phyloP scores from a whole-genome alignment of 2,113 vertebrate species.

The Salvelinus namaycush region DNA sequence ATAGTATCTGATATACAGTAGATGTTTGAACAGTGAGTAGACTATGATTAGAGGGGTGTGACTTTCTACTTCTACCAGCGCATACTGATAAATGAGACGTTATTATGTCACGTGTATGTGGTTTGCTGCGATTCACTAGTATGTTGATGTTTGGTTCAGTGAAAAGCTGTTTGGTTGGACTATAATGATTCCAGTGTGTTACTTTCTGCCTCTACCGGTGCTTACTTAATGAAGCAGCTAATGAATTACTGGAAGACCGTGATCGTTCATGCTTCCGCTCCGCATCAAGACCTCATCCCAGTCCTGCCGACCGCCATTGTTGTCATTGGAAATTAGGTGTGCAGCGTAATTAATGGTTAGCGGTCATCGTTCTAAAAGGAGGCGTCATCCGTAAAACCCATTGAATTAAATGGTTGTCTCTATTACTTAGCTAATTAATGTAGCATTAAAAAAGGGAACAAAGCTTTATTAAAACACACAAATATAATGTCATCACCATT shows the following conservation, averaged over 20 bases:
- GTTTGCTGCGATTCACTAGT: constrained; percentile 40
- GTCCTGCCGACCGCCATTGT: constrained; percentile 39
- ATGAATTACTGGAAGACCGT: constrained; percentile 66
- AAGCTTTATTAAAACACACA: constrained; percentile 65
- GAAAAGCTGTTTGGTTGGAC: constrained; percentile 22
- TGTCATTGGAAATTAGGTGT: constrained; percentile 74
- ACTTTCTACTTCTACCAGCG: too few relatives aligned
- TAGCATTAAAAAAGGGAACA: constrained; percentile 53
- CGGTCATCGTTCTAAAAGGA: constrained; percentile 61
- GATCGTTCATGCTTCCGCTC: constrained; percentile 53
- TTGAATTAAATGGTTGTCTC: constrained; percentile 73
- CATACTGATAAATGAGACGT: too few relatives aligned
- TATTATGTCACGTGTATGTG: too few relatives aligned
- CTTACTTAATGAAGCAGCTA: constrained; percentile 65
- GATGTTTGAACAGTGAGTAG: too few relatives aligned
- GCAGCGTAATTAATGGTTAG: constrained; percentile 72
- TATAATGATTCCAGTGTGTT: constrained; percentile 35
- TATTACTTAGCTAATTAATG: constrained; percentile 71
- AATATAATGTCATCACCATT: constrained; percentile 28
- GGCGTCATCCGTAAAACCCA: constrained; percentile 65
- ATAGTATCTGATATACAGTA: too few relatives aligned
- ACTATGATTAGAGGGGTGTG: not conserved
- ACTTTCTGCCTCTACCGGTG: constrained; percentile 25
- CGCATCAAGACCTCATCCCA: constrained; percentile 32
- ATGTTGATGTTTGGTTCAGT: constrained; percentile 39